Evolutionary conservation across 2,797 vertebrate species (phyloP).

Genomic region (Syngnathus rostellatus): DNA sequence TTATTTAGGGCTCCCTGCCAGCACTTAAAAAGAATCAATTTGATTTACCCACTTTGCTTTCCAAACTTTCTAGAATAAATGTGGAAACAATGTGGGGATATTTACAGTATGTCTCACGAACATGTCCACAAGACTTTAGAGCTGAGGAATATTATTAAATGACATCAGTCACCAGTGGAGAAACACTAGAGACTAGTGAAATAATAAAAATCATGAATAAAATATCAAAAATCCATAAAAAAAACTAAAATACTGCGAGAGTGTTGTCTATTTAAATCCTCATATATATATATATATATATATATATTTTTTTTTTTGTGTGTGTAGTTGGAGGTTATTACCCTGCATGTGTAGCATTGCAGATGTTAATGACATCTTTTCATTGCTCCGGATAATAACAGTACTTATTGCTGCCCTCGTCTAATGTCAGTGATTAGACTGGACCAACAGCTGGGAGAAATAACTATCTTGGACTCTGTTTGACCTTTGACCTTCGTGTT

Average conservation of each 20-base stretch:
- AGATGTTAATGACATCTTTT: slow-evolving; percentile 25
- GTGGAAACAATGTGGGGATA: neutral
- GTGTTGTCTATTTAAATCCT: neutral
- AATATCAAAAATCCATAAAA: neutral
- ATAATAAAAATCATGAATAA: neutral
- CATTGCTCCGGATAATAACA: slow-evolving; percentile 36
- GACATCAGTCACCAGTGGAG: neutral
- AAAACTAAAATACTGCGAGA: neutral
- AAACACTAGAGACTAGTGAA: neutral
- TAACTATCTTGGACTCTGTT: slow-evolving; percentile 14
- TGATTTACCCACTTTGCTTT: neutral
- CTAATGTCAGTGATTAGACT: slow-evolving; percentile 47
- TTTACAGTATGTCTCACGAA: too few relatives aligned
- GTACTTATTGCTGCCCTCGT: slow-evolving; percentile 25
- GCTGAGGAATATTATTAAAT: too few relatives aligned
- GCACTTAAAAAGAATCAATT: neutral
- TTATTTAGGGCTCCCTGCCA: neutral
- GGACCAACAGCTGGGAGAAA: slow-evolving; percentile 13
- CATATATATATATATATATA: too few relatives aligned
- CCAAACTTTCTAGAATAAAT: neutral
- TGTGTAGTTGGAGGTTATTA: slow-evolving; percentile 1
- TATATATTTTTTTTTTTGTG: neutral
- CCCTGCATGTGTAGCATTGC: neutral
- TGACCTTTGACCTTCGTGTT: neutral
- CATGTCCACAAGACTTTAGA: too few relatives aligned